These are phyloP conservation scores for Dendroctonus valens DNA, from an alignment of 1,140 invertebrate species.

Conservation along the genomic window DNA sequence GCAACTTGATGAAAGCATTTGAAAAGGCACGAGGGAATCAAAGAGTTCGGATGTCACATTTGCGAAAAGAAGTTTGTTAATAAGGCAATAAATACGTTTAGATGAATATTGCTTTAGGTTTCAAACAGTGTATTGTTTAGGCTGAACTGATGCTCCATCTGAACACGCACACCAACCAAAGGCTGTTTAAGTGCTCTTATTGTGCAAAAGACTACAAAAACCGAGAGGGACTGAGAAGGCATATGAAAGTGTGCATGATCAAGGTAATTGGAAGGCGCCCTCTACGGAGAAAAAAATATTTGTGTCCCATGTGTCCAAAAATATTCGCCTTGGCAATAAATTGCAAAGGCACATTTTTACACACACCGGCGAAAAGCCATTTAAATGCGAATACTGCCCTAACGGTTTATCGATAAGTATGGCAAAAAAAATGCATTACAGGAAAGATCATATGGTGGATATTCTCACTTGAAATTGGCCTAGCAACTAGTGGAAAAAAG, in stretches of 20 bases:
- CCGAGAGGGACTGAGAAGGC: conserved; percentile 24
- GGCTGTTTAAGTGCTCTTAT: conserved; percentile 92
- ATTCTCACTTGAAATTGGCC: background rate
- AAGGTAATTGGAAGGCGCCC: conserved; percentile 32
- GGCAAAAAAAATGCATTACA: conserved; percentile 28
- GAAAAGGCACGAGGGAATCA: conserved; percentile 29
- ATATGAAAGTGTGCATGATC: conserved; percentile 33
- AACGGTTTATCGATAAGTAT: conserved; percentile 48
- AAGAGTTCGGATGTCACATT: conserved; percentile 73
- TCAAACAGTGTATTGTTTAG: background rate
- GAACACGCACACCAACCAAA: conserved; percentile 91
- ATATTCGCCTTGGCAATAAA: conserved; percentile 34
- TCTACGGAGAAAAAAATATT: conserved; percentile 20
- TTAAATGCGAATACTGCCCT: conserved; percentile 55
- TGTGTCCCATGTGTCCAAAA: conserved; percentile 32
- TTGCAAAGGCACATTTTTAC: conserved; percentile 42
- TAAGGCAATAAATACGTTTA: conserved; percentile 72
- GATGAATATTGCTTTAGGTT: background rate
- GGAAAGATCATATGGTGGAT: conserved; percentile 26
- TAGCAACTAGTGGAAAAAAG: too few relatives aligned
- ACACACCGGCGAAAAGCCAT: conserved; percentile 46
- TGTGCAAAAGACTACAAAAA: conserved; percentile 69
- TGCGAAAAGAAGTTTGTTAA: conserved; percentile 97
- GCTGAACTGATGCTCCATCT: conserved; percentile 87
- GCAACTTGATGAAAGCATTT: conserved; percentile 29